A percentile compares a stretch with the other conserved stretches of the same genome.
Evolutionary conservation across 2,888 invertebrate species (phyloP).

Genomic region (Drosophila borealis): DNA sequence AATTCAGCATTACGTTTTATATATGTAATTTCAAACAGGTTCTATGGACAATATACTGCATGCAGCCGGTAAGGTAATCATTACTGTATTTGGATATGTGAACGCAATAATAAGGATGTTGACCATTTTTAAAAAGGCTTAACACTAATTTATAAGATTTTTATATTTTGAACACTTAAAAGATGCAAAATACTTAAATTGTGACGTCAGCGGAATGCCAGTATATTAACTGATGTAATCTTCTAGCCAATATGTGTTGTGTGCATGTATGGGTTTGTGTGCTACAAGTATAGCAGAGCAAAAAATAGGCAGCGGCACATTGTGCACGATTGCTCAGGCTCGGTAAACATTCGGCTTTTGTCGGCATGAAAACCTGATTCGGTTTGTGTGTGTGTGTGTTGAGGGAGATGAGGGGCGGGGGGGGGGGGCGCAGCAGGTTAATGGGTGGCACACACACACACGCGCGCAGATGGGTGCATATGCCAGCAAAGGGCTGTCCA

Average conservation of each 20-base stretch:
- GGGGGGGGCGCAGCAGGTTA: slow-evolving; percentile 1
- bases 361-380: slow-evolving; percentile 47
- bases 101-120: neutral
- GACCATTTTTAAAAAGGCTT: too few species aligned
- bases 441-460: slow-evolving; percentile 11
- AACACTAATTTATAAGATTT: neutral
- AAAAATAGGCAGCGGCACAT: slow-evolving; percentile 1
- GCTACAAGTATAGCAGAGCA: neutral
- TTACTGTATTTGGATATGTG: neutral
- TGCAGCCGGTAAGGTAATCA: neutral
- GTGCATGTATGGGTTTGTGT: neutral
- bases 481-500: slow-evolving; percentile 49
- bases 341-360: slow-evolving; percentile 29
- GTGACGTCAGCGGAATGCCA: slow-evolving; percentile 4
- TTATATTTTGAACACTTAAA: neutral
- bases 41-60: neutral
- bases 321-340: slow-evolving; percentile 11
- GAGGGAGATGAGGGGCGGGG: neutral
- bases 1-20: neutral
- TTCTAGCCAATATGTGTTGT: slow-evolving; percentile 3
- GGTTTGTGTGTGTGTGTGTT: slow-evolving; percentile 1
- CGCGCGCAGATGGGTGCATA: neutral
- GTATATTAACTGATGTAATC: slow-evolving; percentile 4
- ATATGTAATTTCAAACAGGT: neutral
- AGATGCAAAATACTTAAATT: slow-evolving; percentile 1